phyloP scores from a whole-genome alignment of 2,797 vertebrate species.

The Balearica regulorum region DNA sequence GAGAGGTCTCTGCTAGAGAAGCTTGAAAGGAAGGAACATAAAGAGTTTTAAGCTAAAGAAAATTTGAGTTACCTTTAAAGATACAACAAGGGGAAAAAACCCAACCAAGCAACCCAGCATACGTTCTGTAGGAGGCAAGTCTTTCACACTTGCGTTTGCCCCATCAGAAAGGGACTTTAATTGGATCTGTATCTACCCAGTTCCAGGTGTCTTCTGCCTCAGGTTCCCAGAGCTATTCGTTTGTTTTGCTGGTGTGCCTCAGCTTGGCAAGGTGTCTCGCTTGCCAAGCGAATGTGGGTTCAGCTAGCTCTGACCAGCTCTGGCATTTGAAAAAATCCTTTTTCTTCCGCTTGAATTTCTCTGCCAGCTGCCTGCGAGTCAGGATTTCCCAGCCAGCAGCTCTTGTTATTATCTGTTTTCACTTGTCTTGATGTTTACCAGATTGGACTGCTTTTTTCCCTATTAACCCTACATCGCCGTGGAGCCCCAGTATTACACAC shows the following conservation, averaged over 20 bases:
- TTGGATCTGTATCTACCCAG: background rate
- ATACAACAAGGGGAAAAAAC: background rate
- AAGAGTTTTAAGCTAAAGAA: background rate
- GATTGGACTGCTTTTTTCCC: constrained; percentile 34
- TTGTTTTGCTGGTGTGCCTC: constrained; percentile 11
- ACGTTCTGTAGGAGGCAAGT: background rate
- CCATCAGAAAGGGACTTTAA: background rate
- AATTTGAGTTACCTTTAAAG: background rate
- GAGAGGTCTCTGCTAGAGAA: background rate
- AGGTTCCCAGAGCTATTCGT: background rate
- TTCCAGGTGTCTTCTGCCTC: constrained; percentile 20
- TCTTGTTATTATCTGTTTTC: constrained; percentile 49
- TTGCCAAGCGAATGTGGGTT: constrained; percentile 17
- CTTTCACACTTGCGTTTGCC: background rate
- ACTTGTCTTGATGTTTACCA: constrained; percentile 44
- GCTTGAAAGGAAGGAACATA: background rate
- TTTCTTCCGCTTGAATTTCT: constrained; percentile 45
- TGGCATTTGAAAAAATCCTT: constrained; percentile 39
- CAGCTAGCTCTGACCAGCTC: constrained; percentile 52
- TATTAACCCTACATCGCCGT: background rate
- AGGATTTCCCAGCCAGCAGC: constrained; percentile 51
- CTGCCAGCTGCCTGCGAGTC: constrained; percentile 40
- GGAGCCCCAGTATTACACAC: background rate
- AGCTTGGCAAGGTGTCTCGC: background rate
- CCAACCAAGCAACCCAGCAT: background rate